phyloP scores from a whole-genome alignment of 2,888 invertebrate genomes.

The Pachydiplax longipennis region DNA sequence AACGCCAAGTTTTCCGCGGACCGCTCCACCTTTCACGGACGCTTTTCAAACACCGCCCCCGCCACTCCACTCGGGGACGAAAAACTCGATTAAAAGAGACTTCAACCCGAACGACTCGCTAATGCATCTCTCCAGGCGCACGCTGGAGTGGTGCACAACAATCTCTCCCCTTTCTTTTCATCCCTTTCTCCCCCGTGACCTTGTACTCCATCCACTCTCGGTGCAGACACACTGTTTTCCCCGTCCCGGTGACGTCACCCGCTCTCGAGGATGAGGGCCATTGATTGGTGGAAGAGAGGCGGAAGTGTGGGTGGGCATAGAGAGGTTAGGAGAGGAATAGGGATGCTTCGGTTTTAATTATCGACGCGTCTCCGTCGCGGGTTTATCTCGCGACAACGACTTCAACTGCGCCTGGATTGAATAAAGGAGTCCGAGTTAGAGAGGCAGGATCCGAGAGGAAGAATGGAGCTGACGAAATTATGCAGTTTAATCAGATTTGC shows the following conservation, averaged over 20 bases:
- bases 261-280: neutral
- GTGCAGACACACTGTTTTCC: neutral
- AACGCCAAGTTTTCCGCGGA: neutral
- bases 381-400: too few species aligned
- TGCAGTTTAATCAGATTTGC: too few species aligned
- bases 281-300: neutral
- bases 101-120: neutral
- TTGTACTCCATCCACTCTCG: neutral
- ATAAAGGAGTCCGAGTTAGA: too few species aligned
- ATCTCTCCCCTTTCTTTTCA: neutral
- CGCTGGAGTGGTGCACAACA: neutral
- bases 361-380: too few species aligned
- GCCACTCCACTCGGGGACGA: neutral
- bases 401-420: too few species aligned
- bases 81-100: neutral
- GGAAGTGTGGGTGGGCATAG: neutral
- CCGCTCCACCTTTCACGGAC: neutral
- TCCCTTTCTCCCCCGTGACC: neutral
- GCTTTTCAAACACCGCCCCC: neutral
- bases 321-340: neutral
- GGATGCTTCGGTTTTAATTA: too few species aligned
- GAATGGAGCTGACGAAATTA: too few species aligned
- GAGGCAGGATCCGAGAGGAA: too few species aligned
- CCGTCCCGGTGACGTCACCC: neutral
- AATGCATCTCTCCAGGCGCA: neutral